Base-by-base conservation (phyloP, 2,797 vertebrate species). In the Champsocephalus gunnari region DNA sequence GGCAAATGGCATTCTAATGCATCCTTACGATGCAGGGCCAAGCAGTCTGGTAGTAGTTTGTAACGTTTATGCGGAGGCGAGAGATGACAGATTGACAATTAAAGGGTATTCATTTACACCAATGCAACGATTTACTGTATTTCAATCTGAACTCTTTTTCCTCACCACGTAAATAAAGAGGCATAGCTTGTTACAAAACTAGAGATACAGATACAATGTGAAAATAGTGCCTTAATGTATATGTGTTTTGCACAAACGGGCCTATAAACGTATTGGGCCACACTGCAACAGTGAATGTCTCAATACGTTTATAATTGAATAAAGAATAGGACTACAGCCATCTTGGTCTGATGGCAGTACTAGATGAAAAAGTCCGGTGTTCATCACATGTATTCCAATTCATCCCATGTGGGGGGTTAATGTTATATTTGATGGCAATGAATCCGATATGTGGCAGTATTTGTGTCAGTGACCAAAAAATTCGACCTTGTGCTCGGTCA, bases 1-100 rank as follows among this genome's bases (percentile, higher is more conserved):
- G 90, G 87, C 70, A 87, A 90, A 88, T 75, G 67, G 65, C 4
- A 7, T 43, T 24, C 54, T 87, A 87, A 89, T 86, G 83, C 24
- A 48, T 74, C 68, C 81, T 50, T 43, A 57, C 62, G 43, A 89
- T 85, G 83, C 49, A 78, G 71, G 53, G 76, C 73, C 80, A 71
- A 71, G 69, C 77, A 75, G 68, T 32, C 66, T 68, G 34, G 67
- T 64, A 43, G 74, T 64, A 73, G 63, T 51, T n/a, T 6, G 66
- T 77, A 59, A 53, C 28, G 38, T 38, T 76, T 32, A 51, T 69
- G 73, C 60, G 8, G 5, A 51, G 28, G 19, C 3, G 11, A 32
- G 17, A 16, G 8, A 21, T 65, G 64, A 71, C 57, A 55, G 43
- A 75, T 58, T 62, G 34, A 72, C 59, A 43, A 2, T 75, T 34